Base-by-base conservation (phyloP, 2,888 invertebrate species). In the Drosophila picticornis region DNA sequence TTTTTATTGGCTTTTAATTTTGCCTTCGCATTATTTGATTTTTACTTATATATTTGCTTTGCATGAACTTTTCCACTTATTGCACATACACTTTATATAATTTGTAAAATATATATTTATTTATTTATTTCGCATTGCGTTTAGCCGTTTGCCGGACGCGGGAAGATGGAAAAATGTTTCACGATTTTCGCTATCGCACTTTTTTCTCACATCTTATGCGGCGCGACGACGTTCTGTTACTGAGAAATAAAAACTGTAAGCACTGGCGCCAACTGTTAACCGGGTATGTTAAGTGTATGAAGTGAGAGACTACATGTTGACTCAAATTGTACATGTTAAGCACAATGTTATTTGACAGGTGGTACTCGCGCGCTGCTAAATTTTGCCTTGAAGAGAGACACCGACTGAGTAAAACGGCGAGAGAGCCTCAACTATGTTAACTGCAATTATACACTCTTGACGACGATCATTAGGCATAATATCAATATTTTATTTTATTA, bases 221-320 rank as follows among this genome's bases (percentile, higher is more conserved):
- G 81, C 77, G 76, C 77, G 77, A 67, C 81, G 81, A 61, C 67
- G 63, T 71, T 61, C 71, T 67, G 80, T 78, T 78, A 78, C 77
- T 78, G 77, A 60, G 52, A 56, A 66, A 72, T 73, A 76, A 74
- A 68, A 56, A 59, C 51, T 80, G 66, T 67, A 67, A 80, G 38
- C 81, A 76, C 81, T 80, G 77, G 80, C 77, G 77, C 77, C 77
- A 78, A 76, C 72, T 75, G 80, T 52, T 71, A 80, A 58, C 80
- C 66, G 71, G 51, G 65, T 58, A 60, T 77, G 77, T 66, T 80
- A 75, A 36, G n/a, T 43, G 32, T 36, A 51, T 34, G 25, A 52
- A 16, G 43, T 36, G 57, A 60, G 65, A 59, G 77, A 46, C 46
- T 16, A 48, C 57, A 70, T 70, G 57, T 71, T 61, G 61, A 71